Conservation (phyloP, 1,140 invertebrate species). For the Ericerus pela region DNA sequence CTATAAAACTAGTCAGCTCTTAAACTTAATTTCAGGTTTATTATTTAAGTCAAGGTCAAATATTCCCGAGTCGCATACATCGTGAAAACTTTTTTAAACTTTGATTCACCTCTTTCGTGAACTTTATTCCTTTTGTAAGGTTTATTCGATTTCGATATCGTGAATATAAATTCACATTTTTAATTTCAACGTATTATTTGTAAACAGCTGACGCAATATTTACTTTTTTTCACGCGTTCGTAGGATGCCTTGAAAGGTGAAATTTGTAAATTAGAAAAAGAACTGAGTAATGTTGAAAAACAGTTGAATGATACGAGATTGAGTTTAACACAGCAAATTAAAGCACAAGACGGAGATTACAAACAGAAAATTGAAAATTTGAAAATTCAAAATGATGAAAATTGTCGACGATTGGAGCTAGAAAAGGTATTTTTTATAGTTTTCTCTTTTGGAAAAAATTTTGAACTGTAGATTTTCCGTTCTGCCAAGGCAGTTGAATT, state of each 20-base stretch:
- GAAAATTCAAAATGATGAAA: slow-evolving; percentile 56
- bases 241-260: slow-evolving; percentile 52
- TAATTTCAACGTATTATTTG: too few relatives aligned
- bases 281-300: slow-evolving; percentile 57
- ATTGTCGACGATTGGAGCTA: slow-evolving; percentile 54
- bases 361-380: slow-evolving; percentile 53
- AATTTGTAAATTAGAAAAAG: slow-evolving; percentile 47
- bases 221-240: too few relatives aligned
- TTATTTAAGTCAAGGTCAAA: background rate
- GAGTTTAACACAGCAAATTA: slow-evolving; percentile 48
- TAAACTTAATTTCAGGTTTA: background rate
- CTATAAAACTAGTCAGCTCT: too few relatives aligned
- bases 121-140: too few relatives aligned
- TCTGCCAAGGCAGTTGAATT: background rate
- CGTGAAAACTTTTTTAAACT: background rate
- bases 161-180: too few relatives aligned
- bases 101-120: too few relatives aligned
- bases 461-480: background rate
- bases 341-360: slow-evolving; percentile 59
- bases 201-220: too few relatives aligned
- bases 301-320: slow-evolving; percentile 55
- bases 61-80: background rate
- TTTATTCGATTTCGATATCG: too few relatives aligned
- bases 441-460: background rate
- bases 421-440: slow-evolving; percentile 41